A percentile compares a stretch with the other conserved stretches of the same genome.
These are phyloP conservation scores for Hybos culiciformis DNA, from an alignment of 2,888 invertebrate species.

Conservation along the genomic window DNA sequence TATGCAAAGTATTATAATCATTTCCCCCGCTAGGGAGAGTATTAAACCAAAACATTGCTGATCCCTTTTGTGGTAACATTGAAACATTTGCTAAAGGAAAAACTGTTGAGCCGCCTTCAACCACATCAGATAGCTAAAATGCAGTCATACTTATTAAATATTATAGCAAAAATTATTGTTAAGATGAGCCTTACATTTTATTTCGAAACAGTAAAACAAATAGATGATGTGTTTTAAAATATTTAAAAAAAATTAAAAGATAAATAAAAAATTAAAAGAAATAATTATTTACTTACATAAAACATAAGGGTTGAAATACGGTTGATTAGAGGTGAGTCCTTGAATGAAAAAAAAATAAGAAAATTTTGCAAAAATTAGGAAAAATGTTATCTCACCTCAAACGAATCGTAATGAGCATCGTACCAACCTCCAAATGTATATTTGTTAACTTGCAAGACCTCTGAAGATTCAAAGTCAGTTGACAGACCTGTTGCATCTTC, in stretches of 20 bases:
- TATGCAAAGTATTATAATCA: constrained; percentile 76
- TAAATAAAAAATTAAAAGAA: too few species aligned
- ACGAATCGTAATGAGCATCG: constrained; percentile 25
- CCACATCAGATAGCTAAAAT: constrained; percentile 90
- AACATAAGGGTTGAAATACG: constrained; percentile 32
- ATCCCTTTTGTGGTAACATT: constrained; percentile 39
- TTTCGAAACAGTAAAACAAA: too few species aligned
- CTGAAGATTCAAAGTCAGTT: constrained; percentile 20
- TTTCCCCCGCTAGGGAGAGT: constrained; percentile 80
- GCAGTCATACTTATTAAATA: too few species aligned
- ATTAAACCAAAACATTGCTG: constrained; percentile 89
- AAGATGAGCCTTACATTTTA: too few species aligned
- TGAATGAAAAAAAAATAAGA: too few species aligned
- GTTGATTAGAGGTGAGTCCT: too few species aligned
- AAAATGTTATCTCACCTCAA: constrained; percentile 8
- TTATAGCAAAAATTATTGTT: too few species aligned
- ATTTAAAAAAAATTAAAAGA: too few species aligned
- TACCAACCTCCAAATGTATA: constrained; percentile 31
- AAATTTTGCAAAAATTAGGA: not conserved
- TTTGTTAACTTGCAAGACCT: constrained; percentile 28
- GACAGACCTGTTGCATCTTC: constrained; percentile 27
- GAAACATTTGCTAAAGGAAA: constrained; percentile 75
- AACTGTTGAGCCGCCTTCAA: constrained; percentile 95
- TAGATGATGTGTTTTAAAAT: too few species aligned
- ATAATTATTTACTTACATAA: too few species aligned